Percentiles rank a stretch among this genome's conserved stretches.
These are phyloP conservation scores for Schizaphis graminum DNA, from an alignment of 2,888 invertebrate species.

Conservation along the genomic window DNA sequence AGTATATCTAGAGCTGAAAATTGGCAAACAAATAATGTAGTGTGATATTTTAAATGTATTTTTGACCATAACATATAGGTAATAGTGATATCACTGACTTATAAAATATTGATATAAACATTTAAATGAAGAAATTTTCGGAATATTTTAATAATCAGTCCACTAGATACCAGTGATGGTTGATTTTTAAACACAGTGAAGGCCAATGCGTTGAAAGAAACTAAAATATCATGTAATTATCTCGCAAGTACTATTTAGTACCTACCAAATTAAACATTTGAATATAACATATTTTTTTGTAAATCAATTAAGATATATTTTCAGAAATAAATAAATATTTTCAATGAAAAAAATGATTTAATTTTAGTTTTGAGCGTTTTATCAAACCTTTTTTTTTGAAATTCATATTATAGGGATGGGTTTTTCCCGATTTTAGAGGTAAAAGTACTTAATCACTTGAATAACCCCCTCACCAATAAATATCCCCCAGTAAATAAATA, in stretches of 20 bases:
- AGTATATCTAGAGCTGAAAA: neutral
- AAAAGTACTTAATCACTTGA: neutral
- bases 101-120: too few relatives aligned
- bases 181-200: too few relatives aligned
- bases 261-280: neutral
- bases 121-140: too few relatives aligned
- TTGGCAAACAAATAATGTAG: neutral
- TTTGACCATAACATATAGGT: neutral
- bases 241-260: neutral
- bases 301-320: neutral
- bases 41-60: neutral
- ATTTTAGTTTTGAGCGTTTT: neutral
- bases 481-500: neutral
- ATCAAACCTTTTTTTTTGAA: neutral
- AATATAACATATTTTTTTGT: neutral
- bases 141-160: too few relatives aligned
- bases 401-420: too few relatives aligned
- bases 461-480: neutral
- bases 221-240: neutral
- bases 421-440: fast-evolving
- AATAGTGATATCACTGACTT: neutral
- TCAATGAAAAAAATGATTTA: neutral
- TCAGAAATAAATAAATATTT: neutral
- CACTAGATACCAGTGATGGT: too few relatives aligned
- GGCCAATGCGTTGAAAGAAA: neutral